Percentiles rank a stretch among this genome's conserved stretches.
Evolutionary conservation across 2,888 invertebrate species (phyloP).

Genomic region (Achlya flavicornis): DNA sequence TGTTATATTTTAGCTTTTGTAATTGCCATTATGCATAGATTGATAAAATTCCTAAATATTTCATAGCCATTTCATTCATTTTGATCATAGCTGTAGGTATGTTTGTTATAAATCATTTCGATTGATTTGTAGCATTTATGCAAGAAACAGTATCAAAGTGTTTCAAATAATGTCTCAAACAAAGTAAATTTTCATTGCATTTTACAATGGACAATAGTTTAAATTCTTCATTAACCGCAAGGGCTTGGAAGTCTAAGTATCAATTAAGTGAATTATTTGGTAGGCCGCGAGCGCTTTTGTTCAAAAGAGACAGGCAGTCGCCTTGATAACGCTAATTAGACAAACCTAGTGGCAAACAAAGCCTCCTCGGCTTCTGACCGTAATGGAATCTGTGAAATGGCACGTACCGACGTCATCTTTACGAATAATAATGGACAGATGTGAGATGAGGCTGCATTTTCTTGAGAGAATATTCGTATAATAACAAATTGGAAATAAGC

Average conservation of each 20-base stretch:
- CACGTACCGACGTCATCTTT: slow-evolving; percentile 35
- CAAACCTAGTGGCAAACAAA: slow-evolving; percentile 54
- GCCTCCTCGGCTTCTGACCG: slow-evolving; percentile 30
- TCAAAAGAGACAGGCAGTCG: slow-evolving; percentile 37
- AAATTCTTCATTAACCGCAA: slow-evolving; percentile 34
- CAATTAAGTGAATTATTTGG: slow-evolving; percentile 55
- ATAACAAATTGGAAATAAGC: slow-evolving; percentile 15
- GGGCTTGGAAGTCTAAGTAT: slow-evolving; percentile 31
- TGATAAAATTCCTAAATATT: background rate
- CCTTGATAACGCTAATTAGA: slow-evolving; percentile 65
- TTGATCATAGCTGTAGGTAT: background rate
- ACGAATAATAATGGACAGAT: slow-evolving; percentile 40
- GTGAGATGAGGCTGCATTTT: slow-evolving; percentile 32
- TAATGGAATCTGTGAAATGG: slow-evolving; percentile 49
- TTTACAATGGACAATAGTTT: slow-evolving; percentile 14
- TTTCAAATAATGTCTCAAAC: background rate
- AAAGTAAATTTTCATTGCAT: background rate
- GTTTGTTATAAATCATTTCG: too few relatives aligned
- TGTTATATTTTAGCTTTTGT: background rate
- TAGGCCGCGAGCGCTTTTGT: slow-evolving; percentile 30
- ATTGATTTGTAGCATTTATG: too few relatives aligned
- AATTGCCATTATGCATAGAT: background rate
- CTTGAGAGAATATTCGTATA: slow-evolving; percentile 12
- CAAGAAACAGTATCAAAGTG: too few relatives aligned
- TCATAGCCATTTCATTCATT: background rate